phyloP scores from a whole-genome alignment of 1,140 invertebrate genomes.

The Rhagoletis pomonella region DNA sequence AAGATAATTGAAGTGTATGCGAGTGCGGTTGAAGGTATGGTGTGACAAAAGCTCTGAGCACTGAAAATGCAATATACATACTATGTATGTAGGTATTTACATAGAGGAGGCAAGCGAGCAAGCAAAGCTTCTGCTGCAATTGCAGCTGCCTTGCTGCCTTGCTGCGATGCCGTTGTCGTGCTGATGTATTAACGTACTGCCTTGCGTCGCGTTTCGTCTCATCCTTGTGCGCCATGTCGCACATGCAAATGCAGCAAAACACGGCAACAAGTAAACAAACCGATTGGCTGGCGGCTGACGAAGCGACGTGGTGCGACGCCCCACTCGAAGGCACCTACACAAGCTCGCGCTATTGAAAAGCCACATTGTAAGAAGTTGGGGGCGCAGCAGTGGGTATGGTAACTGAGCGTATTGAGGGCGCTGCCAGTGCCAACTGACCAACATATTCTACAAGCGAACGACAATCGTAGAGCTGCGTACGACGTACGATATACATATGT shows the following conservation, averaged over 20 bases:
- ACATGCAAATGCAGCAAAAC: constrained; percentile 50
- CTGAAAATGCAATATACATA: constrained; percentile 30
- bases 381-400: constrained; percentile 24
- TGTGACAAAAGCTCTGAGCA: constrained; percentile 33
- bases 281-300: constrained; percentile 35
- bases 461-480: constrained; percentile 31
- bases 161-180: neutral
- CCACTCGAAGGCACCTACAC: constrained; percentile 17
- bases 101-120: too few species aligned
- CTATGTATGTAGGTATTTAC: too few species aligned
- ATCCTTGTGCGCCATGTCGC: neutral
- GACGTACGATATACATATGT: too few species aligned
- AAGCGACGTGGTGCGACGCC: constrained; percentile 29
- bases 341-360: neutral
- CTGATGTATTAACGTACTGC: neutral
- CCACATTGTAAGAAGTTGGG: constrained; percentile 39
- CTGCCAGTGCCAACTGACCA: constrained; percentile 50
- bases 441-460: constrained; percentile 15
- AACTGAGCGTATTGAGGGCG: constrained; percentile 42
- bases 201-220: constrained; percentile 2
- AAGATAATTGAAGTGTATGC: neutral
- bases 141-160: constrained; percentile 28
- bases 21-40: neutral
- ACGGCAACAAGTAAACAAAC: constrained; percentile 51
- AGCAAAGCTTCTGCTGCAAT: constrained; percentile 42